A percentile compares a stretch with the other conserved stretches of the same genome.
phyloP scores from a whole-genome alignment of 2,797 vertebrate species.

The Pseudochaenichthys georgianus region DNA sequence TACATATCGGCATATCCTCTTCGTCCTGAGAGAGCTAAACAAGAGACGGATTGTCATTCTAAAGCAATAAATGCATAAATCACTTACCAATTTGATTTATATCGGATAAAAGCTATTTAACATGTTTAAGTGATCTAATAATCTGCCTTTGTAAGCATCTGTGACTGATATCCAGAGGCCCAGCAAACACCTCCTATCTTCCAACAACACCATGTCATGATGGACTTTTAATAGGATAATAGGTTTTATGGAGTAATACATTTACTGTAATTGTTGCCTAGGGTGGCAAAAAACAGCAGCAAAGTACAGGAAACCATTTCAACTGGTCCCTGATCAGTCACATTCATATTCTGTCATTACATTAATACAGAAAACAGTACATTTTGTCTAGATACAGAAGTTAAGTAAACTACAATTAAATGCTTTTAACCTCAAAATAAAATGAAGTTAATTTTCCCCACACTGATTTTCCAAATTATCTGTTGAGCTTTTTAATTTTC shows the following conservation, averaged over 20 bases:
- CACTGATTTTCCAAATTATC: constrained; percentile 8
- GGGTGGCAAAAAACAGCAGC: constrained; percentile 63
- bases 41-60: constrained; percentile 20
- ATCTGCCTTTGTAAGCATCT: constrained; percentile 67
- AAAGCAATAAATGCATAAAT: constrained; percentile 50
- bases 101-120: constrained; percentile 61
- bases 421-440: background rate
- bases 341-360: constrained; percentile 37
- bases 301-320: constrained; percentile 50
- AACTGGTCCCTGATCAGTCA: constrained; percentile 33
- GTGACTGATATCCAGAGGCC: constrained; percentile 70
- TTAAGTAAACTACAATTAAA: constrained; percentile 1
- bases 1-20: constrained; percentile 4
- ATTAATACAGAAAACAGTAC: background rate
- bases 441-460: constrained; percentile 1
- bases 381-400: background rate
- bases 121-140: constrained; percentile 66
- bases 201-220: constrained; percentile 73
- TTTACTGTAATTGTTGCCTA: constrained; percentile 75
- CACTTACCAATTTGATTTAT: constrained; percentile 59
- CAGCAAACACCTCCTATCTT: constrained; percentile 65
- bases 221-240: constrained; percentile 77
- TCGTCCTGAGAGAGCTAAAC: background rate
- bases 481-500: constrained; percentile 35
- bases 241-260: constrained; percentile 77